Percentiles rank a stretch among this genome's conserved stretches.
phyloP scores from a whole-genome alignment of 2,113 vertebrate genomes.

The Pteronura brasiliensis region DNA sequence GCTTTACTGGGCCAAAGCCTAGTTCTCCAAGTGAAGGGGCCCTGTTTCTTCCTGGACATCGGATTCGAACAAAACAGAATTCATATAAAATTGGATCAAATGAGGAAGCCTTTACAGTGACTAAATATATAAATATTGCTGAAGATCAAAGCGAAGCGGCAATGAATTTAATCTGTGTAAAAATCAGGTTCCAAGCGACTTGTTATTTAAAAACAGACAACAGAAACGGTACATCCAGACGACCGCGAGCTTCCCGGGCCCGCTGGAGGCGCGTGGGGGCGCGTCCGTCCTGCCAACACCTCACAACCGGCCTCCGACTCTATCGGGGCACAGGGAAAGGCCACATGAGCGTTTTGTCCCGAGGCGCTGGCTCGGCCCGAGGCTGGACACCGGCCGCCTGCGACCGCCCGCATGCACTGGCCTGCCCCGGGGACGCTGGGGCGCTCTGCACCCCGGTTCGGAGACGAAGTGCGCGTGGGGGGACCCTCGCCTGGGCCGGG shows the following conservation, averaged over 20 bases:
- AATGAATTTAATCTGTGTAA: neutral
- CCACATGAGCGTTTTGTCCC: neutral
- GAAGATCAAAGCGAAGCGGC: neutral
- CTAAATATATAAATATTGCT: constrained; percentile 7
- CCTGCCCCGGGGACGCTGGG: too few relatives aligned
- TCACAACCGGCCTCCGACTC: neutral
- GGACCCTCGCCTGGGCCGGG: too few relatives aligned
- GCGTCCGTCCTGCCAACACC: too few relatives aligned
- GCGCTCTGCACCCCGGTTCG: too few relatives aligned
- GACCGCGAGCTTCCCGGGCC: neutral
- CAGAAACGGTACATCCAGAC: neutral
- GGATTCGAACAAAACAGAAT: neutral
- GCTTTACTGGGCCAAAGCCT: constrained; percentile 60
- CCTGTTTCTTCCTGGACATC: constrained; percentile 34
- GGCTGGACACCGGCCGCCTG: too few relatives aligned
- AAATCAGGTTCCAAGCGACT: neutral
- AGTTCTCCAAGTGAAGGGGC: constrained; percentile 43
- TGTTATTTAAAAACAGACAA: neutral
- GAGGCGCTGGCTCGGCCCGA: too few relatives aligned
- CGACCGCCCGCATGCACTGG: too few relatives aligned
- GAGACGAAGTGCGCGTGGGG: too few relatives aligned
- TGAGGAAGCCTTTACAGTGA: constrained; percentile 11
- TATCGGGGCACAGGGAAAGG: neutral
- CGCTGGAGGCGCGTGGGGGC: too few relatives aligned
- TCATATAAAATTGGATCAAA: constrained; percentile 38